phyloP scores from a whole-genome alignment of 2,888 invertebrate genomes.

The Exephanes ischioxanthus region DNA sequence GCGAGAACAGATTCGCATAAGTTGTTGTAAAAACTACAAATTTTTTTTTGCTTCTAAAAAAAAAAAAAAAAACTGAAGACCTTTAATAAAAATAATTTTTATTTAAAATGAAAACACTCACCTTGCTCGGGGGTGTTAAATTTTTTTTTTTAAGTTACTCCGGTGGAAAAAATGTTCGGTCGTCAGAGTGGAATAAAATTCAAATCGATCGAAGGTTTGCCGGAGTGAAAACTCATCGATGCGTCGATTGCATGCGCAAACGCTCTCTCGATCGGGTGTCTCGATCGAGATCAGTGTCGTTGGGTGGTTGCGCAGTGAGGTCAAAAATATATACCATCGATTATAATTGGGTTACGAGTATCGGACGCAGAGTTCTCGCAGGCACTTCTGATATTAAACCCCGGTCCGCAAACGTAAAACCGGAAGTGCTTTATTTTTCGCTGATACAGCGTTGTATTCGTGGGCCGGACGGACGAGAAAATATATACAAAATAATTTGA shows the following conservation, averaged over 20 bases:
- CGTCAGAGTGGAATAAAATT: too few species aligned
- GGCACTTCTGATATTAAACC: background rate
- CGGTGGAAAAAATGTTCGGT: too few species aligned
- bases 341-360: slow-evolving; percentile 38
- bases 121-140: too few species aligned
- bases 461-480: background rate
- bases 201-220: background rate
- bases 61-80: too few species aligned
- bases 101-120: too few species aligned
- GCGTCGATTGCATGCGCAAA: slow-evolving; percentile 11
- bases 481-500: background rate
- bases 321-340: slow-evolving; percentile 32
- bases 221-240: background rate
- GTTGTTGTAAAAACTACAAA: too few species aligned
- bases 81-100: too few species aligned
- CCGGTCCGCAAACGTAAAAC: background rate
- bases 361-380: background rate
- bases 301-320: slow-evolving; percentile 20
- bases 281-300: slow-evolving; percentile 45
- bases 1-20: too few species aligned
- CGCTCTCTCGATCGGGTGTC: background rate
- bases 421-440: background rate
- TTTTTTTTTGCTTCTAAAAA: too few species aligned
- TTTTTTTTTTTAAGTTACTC: too few species aligned
- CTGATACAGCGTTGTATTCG: background rate